phyloP scores from a whole-genome alignment of 2,888 invertebrate genomes.

The Troglohyphantes excavatus region DNA sequence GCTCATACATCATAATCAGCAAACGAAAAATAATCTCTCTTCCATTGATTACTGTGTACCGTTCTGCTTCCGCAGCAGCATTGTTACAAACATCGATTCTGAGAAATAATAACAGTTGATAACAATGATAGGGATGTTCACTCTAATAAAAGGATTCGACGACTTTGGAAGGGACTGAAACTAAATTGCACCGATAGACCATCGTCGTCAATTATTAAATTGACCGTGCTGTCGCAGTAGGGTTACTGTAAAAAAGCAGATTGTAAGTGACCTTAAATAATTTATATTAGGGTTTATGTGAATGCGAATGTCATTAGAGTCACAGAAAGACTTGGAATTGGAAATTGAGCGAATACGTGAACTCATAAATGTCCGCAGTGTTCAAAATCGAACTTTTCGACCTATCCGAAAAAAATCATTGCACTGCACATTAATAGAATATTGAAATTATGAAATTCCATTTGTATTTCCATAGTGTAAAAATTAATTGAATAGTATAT shows the following conservation, averaged over 20 bases:
- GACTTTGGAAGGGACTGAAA: not conserved
- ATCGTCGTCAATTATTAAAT: not conserved
- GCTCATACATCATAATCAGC: slow-evolving; percentile 57
- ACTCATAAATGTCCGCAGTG: no score
- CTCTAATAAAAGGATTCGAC: not conserved
- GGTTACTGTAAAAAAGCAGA: not conserved
- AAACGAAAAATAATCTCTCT: slow-evolving; percentile 31
- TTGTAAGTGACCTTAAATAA: not conserved
- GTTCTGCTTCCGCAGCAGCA: not conserved
- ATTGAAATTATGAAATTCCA: no score
- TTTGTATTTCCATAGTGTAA: no score
- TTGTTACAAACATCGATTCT: not conserved
- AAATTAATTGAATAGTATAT: no score
- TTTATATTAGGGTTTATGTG: not conserved
- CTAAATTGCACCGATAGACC: not conserved
- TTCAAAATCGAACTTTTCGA: no score
- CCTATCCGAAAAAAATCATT: no score
- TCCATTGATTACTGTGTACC: slow-evolving; percentile 34
- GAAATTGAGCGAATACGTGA: no score
- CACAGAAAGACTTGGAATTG: no score
- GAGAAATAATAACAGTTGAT: slow-evolving; percentile 16
- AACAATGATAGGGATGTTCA: slow-evolving; percentile 8
- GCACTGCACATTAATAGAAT: no score
- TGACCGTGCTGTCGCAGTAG: not conserved
- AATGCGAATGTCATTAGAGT: no score